Percentiles rank a stretch among this genome's conserved stretches.
These are phyloP conservation scores for Leptoclinus maculatus DNA, from an alignment of 2,797 vertebrate species.

Conservation along the genomic window DNA sequence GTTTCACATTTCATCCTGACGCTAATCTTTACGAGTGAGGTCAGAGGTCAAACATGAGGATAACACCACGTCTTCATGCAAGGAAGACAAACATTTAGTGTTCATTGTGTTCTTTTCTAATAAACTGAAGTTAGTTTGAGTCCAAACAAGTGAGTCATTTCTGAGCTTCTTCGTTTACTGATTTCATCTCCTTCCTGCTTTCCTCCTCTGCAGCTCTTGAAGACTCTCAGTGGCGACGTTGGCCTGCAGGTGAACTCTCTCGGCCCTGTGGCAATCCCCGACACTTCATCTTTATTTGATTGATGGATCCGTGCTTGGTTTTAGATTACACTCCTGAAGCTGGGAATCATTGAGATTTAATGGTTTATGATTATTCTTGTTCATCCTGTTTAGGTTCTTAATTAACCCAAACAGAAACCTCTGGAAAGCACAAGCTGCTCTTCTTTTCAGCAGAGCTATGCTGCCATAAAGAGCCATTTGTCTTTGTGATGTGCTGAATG, in stretches of 20 bases:
- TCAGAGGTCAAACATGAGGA: background rate
- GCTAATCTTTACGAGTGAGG: background rate
- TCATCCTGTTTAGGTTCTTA: background rate
- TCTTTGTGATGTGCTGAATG: background rate
- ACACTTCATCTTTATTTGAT: conserved; percentile 17
- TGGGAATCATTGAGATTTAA: background rate
- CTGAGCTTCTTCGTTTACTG: background rate
- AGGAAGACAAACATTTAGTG: background rate
- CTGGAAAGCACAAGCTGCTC: background rate
- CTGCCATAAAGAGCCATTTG: background rate
- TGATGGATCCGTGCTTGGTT: conserved; percentile 18
- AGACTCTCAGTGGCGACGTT: background rate
- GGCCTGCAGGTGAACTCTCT: conserved; percentile 47
- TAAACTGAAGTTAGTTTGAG: background rate
- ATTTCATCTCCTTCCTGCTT: background rate
- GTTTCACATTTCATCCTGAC: background rate
- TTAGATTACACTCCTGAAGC: background rate
- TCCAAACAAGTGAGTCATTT: background rate
- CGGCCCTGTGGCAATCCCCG: background rate
- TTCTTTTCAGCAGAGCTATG: background rate
- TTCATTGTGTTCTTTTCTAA: background rate
- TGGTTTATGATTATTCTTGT: background rate
- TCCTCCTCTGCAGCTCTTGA: conserved; percentile 8
- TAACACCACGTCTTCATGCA: background rate
- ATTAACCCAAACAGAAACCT: background rate